phyloP scores from a whole-genome alignment of 2,113 vertebrate species.

The Dromaius novaehollandiae region DNA sequence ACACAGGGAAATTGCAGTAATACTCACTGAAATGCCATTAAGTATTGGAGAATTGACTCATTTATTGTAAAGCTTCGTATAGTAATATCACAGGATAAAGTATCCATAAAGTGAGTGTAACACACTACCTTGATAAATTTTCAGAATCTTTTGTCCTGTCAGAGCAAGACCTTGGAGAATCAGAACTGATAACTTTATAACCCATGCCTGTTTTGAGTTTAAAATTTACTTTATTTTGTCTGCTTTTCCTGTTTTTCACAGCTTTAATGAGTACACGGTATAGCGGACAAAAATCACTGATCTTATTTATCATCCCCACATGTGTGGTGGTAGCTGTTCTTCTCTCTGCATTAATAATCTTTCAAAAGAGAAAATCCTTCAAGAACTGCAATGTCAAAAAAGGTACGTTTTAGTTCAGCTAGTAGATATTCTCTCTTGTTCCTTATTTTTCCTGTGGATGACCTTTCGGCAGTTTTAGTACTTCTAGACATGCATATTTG shows the following conservation, averaged over 20 bases:
- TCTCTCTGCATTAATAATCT: neutral
- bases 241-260: constrained; percentile 29
- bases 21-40: neutral
- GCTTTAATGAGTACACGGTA: neutral
- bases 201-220: neutral
- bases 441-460: neutral
- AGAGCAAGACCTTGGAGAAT: neutral
- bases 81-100: neutral
- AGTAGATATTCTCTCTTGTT: neutral
- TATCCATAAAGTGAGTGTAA: neutral
- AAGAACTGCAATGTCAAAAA: neutral
- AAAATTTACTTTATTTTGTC: neutral
- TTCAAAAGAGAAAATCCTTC: constrained; percentile 38
- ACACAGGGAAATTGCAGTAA: neutral
- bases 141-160: neutral
- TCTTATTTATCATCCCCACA: constrained; percentile 8
- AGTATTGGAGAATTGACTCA: neutral
- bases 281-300: neutral
- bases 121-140: neutral
- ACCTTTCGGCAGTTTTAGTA: neutral
- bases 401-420: constrained; percentile 51
- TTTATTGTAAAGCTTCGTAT: neutral
- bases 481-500: neutral
- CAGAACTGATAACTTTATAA: neutral
- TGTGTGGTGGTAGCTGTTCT: constrained; percentile 12